Percentiles rank a stretch among this genome's conserved stretches.
Evolutionary conservation across 1,140 invertebrate species (phyloP).

Genomic region (Wasmannia auropunctata): DNA sequence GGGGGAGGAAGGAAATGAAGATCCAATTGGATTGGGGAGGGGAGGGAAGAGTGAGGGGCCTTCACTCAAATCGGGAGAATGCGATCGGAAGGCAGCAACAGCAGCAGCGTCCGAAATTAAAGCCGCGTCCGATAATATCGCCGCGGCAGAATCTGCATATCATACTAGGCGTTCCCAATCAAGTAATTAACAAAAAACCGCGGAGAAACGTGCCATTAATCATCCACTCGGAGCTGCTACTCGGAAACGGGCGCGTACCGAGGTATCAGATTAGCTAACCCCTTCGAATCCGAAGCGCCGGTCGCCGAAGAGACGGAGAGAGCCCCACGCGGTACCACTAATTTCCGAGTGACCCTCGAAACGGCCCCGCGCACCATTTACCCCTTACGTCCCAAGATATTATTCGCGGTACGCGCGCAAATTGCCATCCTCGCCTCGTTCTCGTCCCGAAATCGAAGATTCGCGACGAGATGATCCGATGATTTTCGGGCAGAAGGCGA

Average conservation of each 20-base stretch:
- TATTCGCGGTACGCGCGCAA: slow-evolving; percentile 27
- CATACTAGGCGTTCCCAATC: slow-evolving; percentile 83
- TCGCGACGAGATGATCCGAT: not conserved
- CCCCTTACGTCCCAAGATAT: slow-evolving; percentile 35
- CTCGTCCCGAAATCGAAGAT: not conserved
- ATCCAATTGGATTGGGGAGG: slow-evolving; percentile 62
- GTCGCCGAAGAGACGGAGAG: slow-evolving; percentile 59
- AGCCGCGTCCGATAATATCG: slow-evolving; percentile 71
- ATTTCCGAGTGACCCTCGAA: slow-evolving; percentile 73
- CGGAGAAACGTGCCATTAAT: slow-evolving; percentile 80
- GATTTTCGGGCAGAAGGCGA: not conserved
- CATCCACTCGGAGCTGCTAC: slow-evolving; percentile 76
- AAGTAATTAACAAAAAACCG: slow-evolving; percentile 83
- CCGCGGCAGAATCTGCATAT: slow-evolving; percentile 79
- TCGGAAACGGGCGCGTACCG: slow-evolving; percentile 74
- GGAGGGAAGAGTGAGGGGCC: no score
- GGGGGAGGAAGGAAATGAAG: slow-evolving; percentile 26
- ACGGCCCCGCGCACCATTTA: slow-evolving; percentile 30
- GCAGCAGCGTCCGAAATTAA: slow-evolving; percentile 68
- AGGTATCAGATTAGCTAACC: slow-evolving; percentile 81
- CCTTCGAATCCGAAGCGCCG: slow-evolving; percentile 72
- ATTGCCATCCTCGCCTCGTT: slow-evolving; percentile 13
- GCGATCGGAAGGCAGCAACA: slow-evolving; percentile 52
- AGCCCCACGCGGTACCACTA: slow-evolving; percentile 70
- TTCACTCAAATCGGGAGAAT: slow-evolving; percentile 62